Base-by-base conservation (phyloP, 2,888 invertebrate genomes). In the Nebria salina region DNA sequence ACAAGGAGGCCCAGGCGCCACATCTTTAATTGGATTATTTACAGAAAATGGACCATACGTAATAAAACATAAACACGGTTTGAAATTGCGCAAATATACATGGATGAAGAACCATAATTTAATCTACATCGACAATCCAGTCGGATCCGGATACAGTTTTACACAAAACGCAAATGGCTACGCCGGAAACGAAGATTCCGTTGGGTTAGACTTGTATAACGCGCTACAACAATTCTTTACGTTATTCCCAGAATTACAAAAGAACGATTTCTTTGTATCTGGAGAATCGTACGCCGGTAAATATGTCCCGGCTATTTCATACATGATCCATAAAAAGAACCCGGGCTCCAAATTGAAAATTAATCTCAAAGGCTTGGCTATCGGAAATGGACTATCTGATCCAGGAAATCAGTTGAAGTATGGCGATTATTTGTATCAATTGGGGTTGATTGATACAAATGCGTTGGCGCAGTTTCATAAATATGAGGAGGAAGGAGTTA, bases 101-200 rank as follows among this genome's bases (percentile, higher is more conserved):
- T 98, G 98, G 98, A 94, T 93, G 79, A 89, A 92, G 66, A 93
- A 92, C 9, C 95, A 96, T 87, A 93, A 94, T 84, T 89, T 98
- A 68, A 91, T 98, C 78, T 98, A 96, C 87, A 95, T 98, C 80
- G 98, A 98, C 87, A 98, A 97, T 88, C 98, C 98, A 0, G 98
- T 96, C 0, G 97, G 97, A 1, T 95, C 97, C 1, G 98, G 98
- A 0, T 98, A 94, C 87, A 97, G 97, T 89, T 97, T 97, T 86
- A 97, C 97, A 0, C 92, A 93, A 3, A 89, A 92, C 79, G 93
- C 94, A 25, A 91, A 88, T 79, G 97, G 97, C 0, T 97, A 95
- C 88, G 95, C 95, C 9, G 92, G 90, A 5, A 94, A 95, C 87
- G 94, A 97, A 88, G 92, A 91, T 0, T 93, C 94, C 86, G 95